Base-by-base conservation (phyloP, 2,113 vertebrate genomes). In the Regulus satrapa region DNA sequence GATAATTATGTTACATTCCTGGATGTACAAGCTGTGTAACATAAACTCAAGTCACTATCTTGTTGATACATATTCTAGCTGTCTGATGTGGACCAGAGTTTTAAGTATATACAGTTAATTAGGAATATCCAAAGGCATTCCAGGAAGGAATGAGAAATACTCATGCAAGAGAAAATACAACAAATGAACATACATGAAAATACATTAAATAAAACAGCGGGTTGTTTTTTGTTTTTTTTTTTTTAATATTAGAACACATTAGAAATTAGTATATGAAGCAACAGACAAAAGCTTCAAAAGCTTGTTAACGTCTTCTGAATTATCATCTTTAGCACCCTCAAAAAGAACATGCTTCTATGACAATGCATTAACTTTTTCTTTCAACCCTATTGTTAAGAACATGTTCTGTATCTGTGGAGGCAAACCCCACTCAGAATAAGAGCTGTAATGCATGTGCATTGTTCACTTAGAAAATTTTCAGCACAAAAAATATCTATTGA, bases 71-170 rank as follows among this genome's bases (percentile, higher is more conserved):
- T 45, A 68, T 10, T 63, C 63, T 51, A 63, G 40, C 43, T 38
- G 45, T 13, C 38, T 62, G 72, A 71, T 8, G 15, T 15, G 26
- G n/a, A 69, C 21, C 43, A 40, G 8, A 73, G 51, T 1, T 51
- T 0, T 13, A 63, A 75, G 9, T 8, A 41, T 10, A 43, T 8
- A 29, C 0, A 1, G 13, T 28, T 43, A 83, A 43, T 61, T 28
- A 73, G 45, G 41, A 80, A 73, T 28, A 69, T 73, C 3, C n/a
- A 32, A 18, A 92, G 38, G 18, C 19, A 61, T 56, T 66, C 28
- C 43, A 59, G 48, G 49, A n/a, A 81, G 38, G 54, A 83, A 17
- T 62, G 31, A 41, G 68, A 91, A 24, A 15, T 71, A 32, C 8
- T 75, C 6, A 12, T 28, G 12, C 28, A 77, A 38, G 5, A 58